phyloP scores from a whole-genome alignment of 2,797 vertebrate species.

The Spea hammondii region DNA sequence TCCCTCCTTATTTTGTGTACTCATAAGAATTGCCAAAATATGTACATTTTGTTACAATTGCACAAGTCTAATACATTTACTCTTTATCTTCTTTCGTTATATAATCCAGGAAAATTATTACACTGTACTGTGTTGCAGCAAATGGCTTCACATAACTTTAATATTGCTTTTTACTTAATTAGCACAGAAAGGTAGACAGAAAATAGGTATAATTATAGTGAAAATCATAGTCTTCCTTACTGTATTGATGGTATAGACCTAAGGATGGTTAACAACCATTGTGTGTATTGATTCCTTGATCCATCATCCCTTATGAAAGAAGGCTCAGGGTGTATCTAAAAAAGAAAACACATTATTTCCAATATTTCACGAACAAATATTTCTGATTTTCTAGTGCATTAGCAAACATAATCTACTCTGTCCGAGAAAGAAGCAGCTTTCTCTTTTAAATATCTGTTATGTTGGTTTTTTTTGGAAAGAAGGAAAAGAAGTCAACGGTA shows the following conservation, averaged over 20 bases:
- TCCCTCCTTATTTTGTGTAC: too few species aligned
- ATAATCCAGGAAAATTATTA: too few species aligned
- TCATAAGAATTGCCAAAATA: too few species aligned
- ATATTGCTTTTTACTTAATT: constrained; percentile 8
- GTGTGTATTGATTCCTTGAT: constrained; percentile 31
- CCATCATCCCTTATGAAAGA: background rate
- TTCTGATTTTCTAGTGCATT: constrained; percentile 6
- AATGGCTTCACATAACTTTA: background rate
- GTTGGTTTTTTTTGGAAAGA: background rate
- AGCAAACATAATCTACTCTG: constrained; percentile 12
- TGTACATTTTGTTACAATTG: too few species aligned
- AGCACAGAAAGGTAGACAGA: constrained; percentile 1
- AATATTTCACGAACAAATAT: constrained; percentile 5
- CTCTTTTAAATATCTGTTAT: background rate
- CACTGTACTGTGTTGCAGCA: too few species aligned
- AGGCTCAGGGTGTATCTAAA: background rate
- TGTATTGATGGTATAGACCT: constrained; percentile 20
- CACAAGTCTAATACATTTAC: too few species aligned
- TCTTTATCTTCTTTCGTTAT: too few species aligned
- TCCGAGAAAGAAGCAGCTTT: background rate
- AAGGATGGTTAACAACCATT: constrained; percentile 33
- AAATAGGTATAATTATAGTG: constrained; percentile 23
- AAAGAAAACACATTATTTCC: constrained; percentile 12
- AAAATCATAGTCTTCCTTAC: constrained; percentile 15
- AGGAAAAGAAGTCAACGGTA: too few species aligned